Evolutionary conservation across 2,888 invertebrate genomes (phyloP).

Genomic region (Yponomeuta cagnagella): DNA sequence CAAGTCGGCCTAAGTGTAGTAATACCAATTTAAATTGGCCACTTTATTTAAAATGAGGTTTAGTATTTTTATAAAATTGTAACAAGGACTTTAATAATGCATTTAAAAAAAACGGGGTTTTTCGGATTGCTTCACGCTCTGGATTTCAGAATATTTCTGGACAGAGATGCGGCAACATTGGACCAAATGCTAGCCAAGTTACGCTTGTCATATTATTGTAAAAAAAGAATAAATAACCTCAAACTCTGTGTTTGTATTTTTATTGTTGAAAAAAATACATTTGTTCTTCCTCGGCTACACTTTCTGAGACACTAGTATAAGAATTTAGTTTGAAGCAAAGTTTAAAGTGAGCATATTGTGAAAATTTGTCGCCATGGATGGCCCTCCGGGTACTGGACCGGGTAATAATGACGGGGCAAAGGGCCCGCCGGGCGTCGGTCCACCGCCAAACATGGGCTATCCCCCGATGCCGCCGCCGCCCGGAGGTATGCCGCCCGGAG

Average conservation of each 20-base stretch:
- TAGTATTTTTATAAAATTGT: too few species aligned
- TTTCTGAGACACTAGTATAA: not conserved
- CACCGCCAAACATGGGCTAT: slow-evolving; percentile 14
- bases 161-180: too few species aligned
- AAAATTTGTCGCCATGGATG: slow-evolving; percentile 42
- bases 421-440: slow-evolving; percentile 18
- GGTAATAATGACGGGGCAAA: slow-evolving; percentile 44
- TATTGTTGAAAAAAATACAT: not conserved
- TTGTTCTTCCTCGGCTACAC: not conserved
- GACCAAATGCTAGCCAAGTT: too few species aligned
- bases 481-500: slow-evolving; percentile 36
- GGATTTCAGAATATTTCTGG: too few species aligned
- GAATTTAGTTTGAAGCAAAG: not conserved
- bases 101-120: too few species aligned
- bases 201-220: too few species aligned
- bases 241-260: not conserved
- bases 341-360: not conserved
- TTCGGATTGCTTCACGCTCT: too few species aligned
- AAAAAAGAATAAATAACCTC: not conserved
- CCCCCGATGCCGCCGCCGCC: slow-evolving; percentile 25
- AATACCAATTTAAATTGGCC: too few species aligned
- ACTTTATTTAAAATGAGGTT: too few species aligned
- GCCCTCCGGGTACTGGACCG: slow-evolving; percentile 57
- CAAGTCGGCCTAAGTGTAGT: too few species aligned
- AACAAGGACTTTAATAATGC: too few species aligned